Evolutionary conservation across 1,140 invertebrate species (phyloP).

Genomic region (Eriocheir sinensis): DNA sequence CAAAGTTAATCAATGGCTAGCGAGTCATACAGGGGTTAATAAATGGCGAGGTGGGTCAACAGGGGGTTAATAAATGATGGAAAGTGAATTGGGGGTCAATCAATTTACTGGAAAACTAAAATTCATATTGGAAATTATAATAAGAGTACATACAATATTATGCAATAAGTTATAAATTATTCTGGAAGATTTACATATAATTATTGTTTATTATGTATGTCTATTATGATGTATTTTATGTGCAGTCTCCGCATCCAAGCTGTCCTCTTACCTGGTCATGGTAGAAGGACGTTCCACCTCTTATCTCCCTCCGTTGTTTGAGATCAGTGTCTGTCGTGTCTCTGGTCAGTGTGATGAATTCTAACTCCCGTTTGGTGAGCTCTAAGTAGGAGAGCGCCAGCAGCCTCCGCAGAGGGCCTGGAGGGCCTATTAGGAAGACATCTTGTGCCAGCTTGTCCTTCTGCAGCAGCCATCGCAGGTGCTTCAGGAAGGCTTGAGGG

Average conservation of each 20-base stretch:
- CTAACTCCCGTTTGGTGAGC: constrained; percentile 93
- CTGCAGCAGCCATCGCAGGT: constrained; percentile 96
- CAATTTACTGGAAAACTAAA: too few relatives aligned
- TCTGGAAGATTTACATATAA: neutral
- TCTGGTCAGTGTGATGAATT: constrained; percentile 95
- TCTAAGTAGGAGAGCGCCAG: constrained; percentile 83
- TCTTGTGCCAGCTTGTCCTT: constrained; percentile 96
- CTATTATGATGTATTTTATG: constrained; percentile 33
- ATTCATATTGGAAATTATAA: neutral
- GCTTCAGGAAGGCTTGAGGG: constrained; percentile 89
- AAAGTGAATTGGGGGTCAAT: neutral
- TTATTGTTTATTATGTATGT: neutral
- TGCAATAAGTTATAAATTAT: neutral
- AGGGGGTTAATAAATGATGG: neutral
- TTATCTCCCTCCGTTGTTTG: constrained; percentile 97
- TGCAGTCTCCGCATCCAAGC: too few relatives aligned
- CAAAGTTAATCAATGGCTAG: too few relatives aligned
- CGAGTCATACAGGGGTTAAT: too few relatives aligned
- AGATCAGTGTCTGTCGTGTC: constrained; percentile 98
- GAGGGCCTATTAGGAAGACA: constrained; percentile 96
- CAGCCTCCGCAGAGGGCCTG: constrained; percentile 87
- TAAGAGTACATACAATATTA: neutral
- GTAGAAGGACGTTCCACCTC: constrained; percentile 92
- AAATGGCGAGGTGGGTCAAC: too few relatives aligned
- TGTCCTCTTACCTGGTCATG: constrained; percentile 92